A percentile compares a stretch with the other conserved stretches of the same genome.
Evolutionary conservation across 2,797 vertebrate species (phyloP).

Genomic region (Thamnophis elegans): DNA sequence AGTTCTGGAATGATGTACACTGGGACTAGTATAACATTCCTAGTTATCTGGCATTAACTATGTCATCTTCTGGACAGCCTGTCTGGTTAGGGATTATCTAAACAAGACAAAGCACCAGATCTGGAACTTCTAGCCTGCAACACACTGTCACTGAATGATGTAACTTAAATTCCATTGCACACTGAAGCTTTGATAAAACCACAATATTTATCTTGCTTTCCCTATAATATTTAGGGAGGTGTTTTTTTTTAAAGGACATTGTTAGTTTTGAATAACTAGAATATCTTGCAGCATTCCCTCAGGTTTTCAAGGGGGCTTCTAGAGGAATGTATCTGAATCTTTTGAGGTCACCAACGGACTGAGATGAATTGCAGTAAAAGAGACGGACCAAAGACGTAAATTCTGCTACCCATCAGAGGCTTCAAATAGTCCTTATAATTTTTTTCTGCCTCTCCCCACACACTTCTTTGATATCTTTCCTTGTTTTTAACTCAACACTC

Average conservation of each 20-base stretch:
- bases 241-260: not conserved
- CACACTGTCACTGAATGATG: not conserved
- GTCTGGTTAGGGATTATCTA: not conserved
- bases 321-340: constrained; percentile 2
- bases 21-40: not conserved
- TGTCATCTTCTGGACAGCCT: not conserved
- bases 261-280: not conserved
- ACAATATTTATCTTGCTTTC: not conserved
- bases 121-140: not conserved
- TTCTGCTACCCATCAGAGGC: constrained; percentile 64
- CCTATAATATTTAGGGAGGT: not conserved
- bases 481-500: not conserved
- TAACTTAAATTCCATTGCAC: not conserved
- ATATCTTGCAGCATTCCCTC: not conserved
- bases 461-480: constrained; percentile 30
- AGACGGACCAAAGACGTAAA: constrained; percentile 64
- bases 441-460: constrained; percentile 44
- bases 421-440: constrained; percentile 64
- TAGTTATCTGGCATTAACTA: not conserved
- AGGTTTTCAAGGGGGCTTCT: constrained; percentile 17
- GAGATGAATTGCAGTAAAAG: constrained; percentile 58
- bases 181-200: not conserved
- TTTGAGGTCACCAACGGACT: constrained; percentile 58
- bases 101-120: not conserved
- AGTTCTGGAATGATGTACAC: not conserved